These are phyloP conservation scores for Drosophila kambysellisi DNA, from an alignment of 2,888 invertebrate species.

Conservation along the genomic window DNA sequence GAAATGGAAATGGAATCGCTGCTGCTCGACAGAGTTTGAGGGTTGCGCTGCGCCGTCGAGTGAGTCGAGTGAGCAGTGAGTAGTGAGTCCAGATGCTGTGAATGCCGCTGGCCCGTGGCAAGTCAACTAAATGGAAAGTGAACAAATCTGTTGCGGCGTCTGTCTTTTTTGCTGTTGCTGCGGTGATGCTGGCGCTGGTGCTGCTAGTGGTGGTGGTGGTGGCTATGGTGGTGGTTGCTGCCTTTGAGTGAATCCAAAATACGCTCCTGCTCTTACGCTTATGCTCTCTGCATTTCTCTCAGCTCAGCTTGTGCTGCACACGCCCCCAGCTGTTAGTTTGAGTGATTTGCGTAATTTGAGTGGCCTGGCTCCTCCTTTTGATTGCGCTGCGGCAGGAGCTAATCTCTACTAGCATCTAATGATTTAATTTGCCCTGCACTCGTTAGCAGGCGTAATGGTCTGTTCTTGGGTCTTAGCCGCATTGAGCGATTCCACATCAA, in stretches of 20 bases:
- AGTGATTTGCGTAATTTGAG: constrained; percentile 49
- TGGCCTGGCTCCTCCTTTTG: constrained; percentile 55
- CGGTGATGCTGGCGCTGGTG: constrained; percentile 32
- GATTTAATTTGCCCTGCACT: constrained; percentile 85
- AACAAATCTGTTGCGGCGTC: constrained; percentile 63
- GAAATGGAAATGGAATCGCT: constrained; percentile 50
- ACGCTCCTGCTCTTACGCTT: constrained; percentile 18
- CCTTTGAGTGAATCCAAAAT: constrained; percentile 48
- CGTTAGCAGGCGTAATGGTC: constrained; percentile 85
- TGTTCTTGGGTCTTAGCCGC: constrained; percentile 78
- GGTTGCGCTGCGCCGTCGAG: constrained; percentile 54
- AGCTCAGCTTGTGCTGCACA: constrained; percentile 36
- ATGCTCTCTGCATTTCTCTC: constrained; percentile 20
- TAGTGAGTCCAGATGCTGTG: constrained; percentile 65
- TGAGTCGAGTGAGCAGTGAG: constrained; percentile 20
- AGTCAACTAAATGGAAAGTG: constrained; percentile 77
- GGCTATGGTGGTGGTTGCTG: constrained; percentile 44
- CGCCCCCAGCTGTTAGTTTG: constrained; percentile 67
- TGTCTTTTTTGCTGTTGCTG: constrained; percentile 25
- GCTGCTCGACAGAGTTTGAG: constrained; percentile 9
- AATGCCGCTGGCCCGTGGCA: constrained; percentile 65
- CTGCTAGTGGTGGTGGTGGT: constrained; percentile 16
- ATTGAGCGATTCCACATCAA: constrained; percentile 24
- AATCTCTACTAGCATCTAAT: constrained; percentile 83
- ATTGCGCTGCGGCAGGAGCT: constrained; percentile 30